Base-by-base conservation (phyloP, 2,888 invertebrate species). In the Polydrusus pterygomalis region DNA sequence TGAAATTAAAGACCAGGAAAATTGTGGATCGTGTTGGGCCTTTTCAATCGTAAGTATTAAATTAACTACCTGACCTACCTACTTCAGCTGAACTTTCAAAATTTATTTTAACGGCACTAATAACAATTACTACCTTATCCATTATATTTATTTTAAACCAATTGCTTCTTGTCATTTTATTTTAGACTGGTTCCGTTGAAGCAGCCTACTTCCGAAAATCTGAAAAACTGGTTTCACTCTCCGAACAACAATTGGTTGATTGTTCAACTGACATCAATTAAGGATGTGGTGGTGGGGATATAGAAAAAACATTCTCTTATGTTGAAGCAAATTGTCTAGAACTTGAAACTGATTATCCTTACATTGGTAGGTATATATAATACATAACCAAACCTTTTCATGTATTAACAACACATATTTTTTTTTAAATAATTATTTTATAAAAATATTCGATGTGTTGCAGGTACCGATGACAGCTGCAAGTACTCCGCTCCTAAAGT, bases 1-100 rank as follows among this genome's bases (percentile, higher is more conserved):
- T 2, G 64, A 38, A n/a, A 78, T 83, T 20, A 79, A 79, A 70
- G 65, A 82, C 63, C 80, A 82, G 80, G 80, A 74, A 40, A 5
- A 45, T 0, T 83, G 83, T 70, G 80, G 79, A 18, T 78, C 80
- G 20, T 81, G 80, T 77, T 83, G 81, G 81, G 60, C 78, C 43
- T 83, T 81, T 58, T 72, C 79, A 65, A 30, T 79, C 8, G 80
- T 81, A 77, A 62, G 67, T 69, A 34, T 40, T 30, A 47, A 47
- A n/a, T n/a, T n/a, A n/a, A n/a, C 34, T 17, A 45, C 13, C 3
- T 47, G 10, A 45, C 1, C 13, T n/a, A 13, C n/a, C 8, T 40
- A 11, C n/a, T n/a, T n/a, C n/a, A n/a, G n/a, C n/a, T n/a, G n/a
- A n/a, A n/a, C n/a, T n/a, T n/a, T n/a, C n/a, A n/a, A n/a, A 45